A percentile compares a stretch with the other conserved stretches of the same genome.
These are phyloP conservation scores for Popillia japonica DNA, from an alignment of 1,140 invertebrate species.

Conservation along the genomic window DNA sequence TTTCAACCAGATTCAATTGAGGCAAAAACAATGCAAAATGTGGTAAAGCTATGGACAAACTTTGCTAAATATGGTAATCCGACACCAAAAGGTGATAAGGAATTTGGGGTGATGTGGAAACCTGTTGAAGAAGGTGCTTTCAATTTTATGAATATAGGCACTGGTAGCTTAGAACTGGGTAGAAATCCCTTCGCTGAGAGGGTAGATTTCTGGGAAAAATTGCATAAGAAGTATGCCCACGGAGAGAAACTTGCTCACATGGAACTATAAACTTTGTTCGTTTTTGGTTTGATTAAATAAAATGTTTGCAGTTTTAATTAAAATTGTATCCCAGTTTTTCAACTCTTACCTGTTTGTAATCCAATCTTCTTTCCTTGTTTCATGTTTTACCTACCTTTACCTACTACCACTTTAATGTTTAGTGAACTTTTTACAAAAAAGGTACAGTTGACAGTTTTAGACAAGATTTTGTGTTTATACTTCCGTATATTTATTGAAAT, in stretches of 20 bases:
- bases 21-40: background rate
- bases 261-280: background rate
- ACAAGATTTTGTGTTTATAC: no score
- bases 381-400: no score
- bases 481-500: background rate
- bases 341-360: no score
- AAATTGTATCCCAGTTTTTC: no score
- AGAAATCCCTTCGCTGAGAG: background rate
- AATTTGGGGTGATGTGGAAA: constrained; percentile 3
- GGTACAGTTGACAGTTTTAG: no score
- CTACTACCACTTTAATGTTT: no score
- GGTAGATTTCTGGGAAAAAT: constrained; percentile 32
- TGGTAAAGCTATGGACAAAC: constrained; percentile 34
- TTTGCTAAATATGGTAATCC: constrained; percentile 38
- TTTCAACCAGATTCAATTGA: background rate
- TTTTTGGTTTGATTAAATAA: no score
- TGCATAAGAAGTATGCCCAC: background rate
- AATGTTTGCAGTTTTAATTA: no score
- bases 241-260: background rate
- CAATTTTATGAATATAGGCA: constrained; percentile 30
- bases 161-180: background rate
- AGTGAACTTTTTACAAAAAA: no score
- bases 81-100: constrained; percentile 5
- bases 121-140: background rate
- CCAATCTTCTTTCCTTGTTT: background rate